Conservation (phyloP, 2,797 vertebrate genomes). For the Anguilla marmorata region DNA sequence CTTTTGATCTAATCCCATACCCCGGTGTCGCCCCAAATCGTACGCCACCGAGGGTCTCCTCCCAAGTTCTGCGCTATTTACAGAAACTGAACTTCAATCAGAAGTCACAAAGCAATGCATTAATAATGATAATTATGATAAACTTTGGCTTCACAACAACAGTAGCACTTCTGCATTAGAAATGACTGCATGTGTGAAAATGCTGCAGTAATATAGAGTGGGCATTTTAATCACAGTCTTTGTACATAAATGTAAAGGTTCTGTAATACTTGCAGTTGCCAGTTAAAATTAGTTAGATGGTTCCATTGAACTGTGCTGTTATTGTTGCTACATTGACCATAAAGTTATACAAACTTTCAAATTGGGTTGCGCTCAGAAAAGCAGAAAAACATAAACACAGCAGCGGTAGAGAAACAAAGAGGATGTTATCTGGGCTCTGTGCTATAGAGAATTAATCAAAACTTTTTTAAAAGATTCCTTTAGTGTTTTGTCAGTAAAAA, state of each 20-base stretch:
- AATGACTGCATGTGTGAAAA: background rate
- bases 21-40: slow-evolving; percentile 27
- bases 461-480: background rate
- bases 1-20: slow-evolving; percentile 30
- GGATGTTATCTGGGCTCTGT: background rate
- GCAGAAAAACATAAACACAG: background rate
- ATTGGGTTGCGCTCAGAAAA: background rate
- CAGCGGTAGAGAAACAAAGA: background rate
- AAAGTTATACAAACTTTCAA: background rate
- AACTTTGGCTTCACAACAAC: background rate
- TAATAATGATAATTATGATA: background rate
- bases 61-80: background rate
- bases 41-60: background rate
- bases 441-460: background rate
- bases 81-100: background rate
- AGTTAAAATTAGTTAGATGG: background rate
- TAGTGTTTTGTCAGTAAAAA: background rate
- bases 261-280: background rate
- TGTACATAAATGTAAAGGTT: background rate
- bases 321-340: background rate
- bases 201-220: background rate
- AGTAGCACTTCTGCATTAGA: background rate
- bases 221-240: background rate
- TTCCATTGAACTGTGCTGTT: background rate
- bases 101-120: background rate